phyloP scores from a whole-genome alignment of 2,113 vertebrate species.

The Chloroceryle aenea region DNA sequence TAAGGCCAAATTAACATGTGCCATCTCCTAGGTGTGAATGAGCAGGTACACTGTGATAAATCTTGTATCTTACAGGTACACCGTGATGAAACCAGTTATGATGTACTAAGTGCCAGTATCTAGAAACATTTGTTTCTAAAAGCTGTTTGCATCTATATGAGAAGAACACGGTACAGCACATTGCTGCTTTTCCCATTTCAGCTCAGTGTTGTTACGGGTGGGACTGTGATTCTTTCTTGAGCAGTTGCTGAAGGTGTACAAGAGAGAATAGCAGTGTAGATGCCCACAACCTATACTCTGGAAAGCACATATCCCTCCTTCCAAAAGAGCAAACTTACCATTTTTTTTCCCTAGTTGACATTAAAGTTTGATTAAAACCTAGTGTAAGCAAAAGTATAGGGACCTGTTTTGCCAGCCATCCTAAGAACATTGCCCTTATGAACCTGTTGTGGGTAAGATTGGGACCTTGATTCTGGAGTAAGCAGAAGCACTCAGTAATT shows the following conservation, averaged over 20 bases:
- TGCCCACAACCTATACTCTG: neutral
- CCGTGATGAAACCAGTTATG: neutral
- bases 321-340: neutral
- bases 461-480: neutral
- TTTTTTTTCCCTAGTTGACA: neutral
- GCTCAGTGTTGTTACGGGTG: neutral
- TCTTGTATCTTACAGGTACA: neutral
- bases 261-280: neutral
- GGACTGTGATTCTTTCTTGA: neutral
- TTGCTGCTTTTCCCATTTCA: neutral
- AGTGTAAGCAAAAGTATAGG: neutral
- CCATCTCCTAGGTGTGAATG: neutral
- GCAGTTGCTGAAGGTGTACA: neutral
- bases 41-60: neutral
- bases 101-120: neutral
- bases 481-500: neutral
- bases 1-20: neutral
- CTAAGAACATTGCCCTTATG: neutral
- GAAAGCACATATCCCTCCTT: neutral
- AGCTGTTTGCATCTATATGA: neutral
- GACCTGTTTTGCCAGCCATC: neutral
- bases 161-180: neutral
- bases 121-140: neutral
- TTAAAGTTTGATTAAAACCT: neutral
- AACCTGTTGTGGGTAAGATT: neutral